A percentile compares a stretch with the other conserved stretches of the same genome.
These are phyloP conservation scores for Antheraea mylitta DNA, from an alignment of 1,140 invertebrate species.

Conservation along the genomic window DNA sequence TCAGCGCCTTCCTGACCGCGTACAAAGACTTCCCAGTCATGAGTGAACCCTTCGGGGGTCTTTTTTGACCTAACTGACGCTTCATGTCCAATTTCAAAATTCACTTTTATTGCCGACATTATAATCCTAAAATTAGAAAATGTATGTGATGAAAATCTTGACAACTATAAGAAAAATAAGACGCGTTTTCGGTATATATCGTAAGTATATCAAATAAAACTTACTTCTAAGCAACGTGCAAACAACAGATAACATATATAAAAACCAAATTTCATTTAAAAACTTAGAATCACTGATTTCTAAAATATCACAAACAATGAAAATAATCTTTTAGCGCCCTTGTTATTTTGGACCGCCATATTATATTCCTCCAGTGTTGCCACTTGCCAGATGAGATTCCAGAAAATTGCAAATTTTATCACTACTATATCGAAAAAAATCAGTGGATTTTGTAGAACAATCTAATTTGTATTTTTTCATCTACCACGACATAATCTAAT, in stretches of 20 bases:
- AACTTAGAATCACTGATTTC: slow-evolving; percentile 30
- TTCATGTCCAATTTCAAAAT: slow-evolving; percentile 95
- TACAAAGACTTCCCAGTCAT: slow-evolving; percentile 99
- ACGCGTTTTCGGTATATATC: slow-evolving; percentile 7
- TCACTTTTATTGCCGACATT: slow-evolving; percentile 89
- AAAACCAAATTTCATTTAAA: slow-evolving; percentile 25
- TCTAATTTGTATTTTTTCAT: no score
- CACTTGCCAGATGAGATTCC: neutral
- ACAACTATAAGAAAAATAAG: slow-evolving; percentile 25
- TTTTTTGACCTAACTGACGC: slow-evolving; percentile 88
- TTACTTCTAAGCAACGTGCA: slow-evolving; percentile 16
- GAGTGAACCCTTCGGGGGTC: slow-evolving; percentile 94
- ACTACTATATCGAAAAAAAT: no score
- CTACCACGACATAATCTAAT: no score
- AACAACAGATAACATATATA: slow-evolving; percentile 23
- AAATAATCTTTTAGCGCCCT: slow-evolving; percentile 76
- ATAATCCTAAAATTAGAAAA: slow-evolving; percentile 37
- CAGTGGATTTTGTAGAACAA: no score
- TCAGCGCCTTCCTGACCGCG: slow-evolving; percentile 90
- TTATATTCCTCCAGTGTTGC: slow-evolving; percentile 29
- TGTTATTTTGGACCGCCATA: slow-evolving; percentile 77
- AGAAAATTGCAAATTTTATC: no score
- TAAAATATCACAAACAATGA: slow-evolving; percentile 44
- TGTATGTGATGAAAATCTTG: slow-evolving; percentile 4
- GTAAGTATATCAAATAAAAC: slow-evolving; percentile 6